These are phyloP conservation scores for Eudorcas thomsonii DNA, from an alignment of 2,113 vertebrate species.

Conservation along the genomic window DNA sequence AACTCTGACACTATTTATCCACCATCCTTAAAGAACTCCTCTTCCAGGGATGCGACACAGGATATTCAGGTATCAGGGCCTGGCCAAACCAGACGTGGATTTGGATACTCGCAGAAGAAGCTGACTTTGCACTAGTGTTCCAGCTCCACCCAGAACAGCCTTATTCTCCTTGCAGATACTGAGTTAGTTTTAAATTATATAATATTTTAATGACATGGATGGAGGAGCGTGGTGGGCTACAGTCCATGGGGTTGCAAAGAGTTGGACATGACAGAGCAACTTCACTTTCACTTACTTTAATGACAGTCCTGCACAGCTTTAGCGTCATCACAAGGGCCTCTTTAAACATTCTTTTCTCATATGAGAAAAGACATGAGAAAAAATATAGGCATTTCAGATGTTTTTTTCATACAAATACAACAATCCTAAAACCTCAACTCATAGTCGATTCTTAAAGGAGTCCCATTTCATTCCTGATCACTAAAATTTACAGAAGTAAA, in stretches of 20 bases:
- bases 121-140: background rate
- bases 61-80: background rate
- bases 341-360: conserved; percentile 18
- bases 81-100: background rate
- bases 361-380: background rate
- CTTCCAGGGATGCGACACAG: background rate
- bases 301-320: background rate
- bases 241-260: too few species aligned
- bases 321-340: background rate
- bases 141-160: background rate
- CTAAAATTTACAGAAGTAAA: background rate
- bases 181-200: background rate
- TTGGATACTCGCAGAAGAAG: background rate
- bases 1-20: background rate
- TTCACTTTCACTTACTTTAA: background rate
- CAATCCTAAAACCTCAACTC: background rate
- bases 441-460: conserved; percentile 20
- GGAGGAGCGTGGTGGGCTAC: too few species aligned
- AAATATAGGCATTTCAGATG: background rate
- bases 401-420: background rate
- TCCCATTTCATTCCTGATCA: background rate
- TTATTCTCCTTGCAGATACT: background rate
- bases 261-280: too few species aligned
- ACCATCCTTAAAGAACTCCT: background rate
- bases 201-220: background rate